Conservation (phyloP, 2,113 vertebrate species). For the Ctenomys sociabilis region DNA sequence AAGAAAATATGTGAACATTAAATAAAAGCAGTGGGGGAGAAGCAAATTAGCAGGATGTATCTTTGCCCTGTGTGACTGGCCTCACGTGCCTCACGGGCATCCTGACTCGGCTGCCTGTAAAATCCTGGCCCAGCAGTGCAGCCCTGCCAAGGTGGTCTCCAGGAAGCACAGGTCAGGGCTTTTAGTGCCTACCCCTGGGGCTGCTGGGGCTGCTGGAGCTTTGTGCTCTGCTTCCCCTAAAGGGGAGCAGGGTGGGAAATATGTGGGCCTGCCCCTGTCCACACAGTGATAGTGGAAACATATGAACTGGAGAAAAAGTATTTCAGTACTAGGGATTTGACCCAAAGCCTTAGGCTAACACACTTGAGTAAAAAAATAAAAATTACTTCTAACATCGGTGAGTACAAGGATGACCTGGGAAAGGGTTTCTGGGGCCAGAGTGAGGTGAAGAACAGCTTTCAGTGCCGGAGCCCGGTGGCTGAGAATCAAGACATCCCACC, state of each 20-base stretch:
- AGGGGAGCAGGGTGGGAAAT: not conserved
- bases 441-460: not conserved
- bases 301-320: not conserved
- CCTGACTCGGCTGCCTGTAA: fast-evolving
- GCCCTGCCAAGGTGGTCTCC: not conserved
- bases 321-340: not conserved
- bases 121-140: fast-evolving
- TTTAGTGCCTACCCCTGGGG: not conserved
- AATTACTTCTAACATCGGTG: not conserved
- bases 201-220: not conserved
- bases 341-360: not conserved
- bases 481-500: not conserved
- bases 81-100: not conserved
- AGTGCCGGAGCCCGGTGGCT: not conserved
- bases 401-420: not conserved
- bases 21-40: not conserved
- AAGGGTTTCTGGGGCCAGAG: not conserved
- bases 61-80: fast-evolving
- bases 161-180: not conserved
- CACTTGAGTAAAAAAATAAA: not conserved
- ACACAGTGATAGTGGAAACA: not conserved
- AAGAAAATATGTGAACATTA: not conserved
- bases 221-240: fast-evolving
- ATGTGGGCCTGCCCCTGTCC: not conserved
- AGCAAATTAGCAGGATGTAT: not conserved